Percentiles rank a stretch among this genome's conserved stretches.
These are phyloP conservation scores for Orthosia gracilis DNA, from an alignment of 2,888 invertebrate species.

Conservation along the genomic window DNA sequence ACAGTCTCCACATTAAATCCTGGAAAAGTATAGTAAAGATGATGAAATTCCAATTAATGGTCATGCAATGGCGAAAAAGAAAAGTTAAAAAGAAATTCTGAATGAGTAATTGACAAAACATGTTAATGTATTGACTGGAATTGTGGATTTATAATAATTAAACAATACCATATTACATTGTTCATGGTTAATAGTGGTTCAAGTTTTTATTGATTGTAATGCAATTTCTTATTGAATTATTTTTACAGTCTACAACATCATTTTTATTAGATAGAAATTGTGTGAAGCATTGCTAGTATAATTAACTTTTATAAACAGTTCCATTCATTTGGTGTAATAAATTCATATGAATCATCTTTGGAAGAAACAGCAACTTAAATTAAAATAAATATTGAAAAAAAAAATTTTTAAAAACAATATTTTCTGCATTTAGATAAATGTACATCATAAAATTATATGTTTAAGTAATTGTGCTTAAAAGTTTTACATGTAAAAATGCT, in stretches of 20 bases:
- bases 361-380: neutral
- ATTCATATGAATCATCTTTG: slow-evolving; percentile 14
- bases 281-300: slow-evolving; percentile 2
- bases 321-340: neutral
- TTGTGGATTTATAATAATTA: slow-evolving; percentile 25
- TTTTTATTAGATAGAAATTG: slow-evolving; percentile 7
- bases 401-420: too few relatives aligned
- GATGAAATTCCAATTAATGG: slow-evolving; percentile 19
- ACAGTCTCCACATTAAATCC: slow-evolving; percentile 99
- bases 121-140: neutral
- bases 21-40: slow-evolving; percentile 81
- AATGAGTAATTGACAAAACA: neutral
- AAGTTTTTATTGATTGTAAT: slow-evolving; percentile 33
- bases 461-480: neutral
- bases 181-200: slow-evolving; percentile 17
- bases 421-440: too few relatives aligned
- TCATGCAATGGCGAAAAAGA: neutral
- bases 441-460: neutral
- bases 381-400: neutral
- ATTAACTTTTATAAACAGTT: slow-evolving; percentile 1
- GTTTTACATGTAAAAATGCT: neutral
- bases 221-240: slow-evolving; percentile 31
- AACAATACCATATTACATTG: slow-evolving; percentile 25
- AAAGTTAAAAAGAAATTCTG: neutral
- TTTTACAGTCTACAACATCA: slow-evolving; percentile 16